Evolutionary conservation across 64 coral and sea anemone genomes (phyloP).

Genomic region (Hydrozoanthus tunicans): DNA sequence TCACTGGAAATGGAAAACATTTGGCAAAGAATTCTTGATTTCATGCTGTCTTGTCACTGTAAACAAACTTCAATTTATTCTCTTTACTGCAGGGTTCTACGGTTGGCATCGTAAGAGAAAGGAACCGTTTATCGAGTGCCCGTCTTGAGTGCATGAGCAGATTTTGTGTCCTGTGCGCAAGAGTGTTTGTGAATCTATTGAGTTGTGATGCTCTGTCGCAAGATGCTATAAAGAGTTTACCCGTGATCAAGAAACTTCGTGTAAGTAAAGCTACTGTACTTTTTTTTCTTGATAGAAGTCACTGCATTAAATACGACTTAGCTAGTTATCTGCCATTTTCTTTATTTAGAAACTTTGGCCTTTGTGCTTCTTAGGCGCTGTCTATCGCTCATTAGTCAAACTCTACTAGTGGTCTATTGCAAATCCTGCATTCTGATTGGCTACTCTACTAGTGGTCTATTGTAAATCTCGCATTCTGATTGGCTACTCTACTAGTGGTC

Average conservation of each 20-base stretch:
- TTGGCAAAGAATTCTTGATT: background rate
- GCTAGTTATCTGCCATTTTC: too few species aligned
- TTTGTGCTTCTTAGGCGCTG: too few species aligned
- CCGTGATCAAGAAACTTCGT: conserved; percentile 25
- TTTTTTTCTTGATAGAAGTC: background rate
- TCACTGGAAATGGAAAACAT: background rate
- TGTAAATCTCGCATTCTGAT: too few species aligned
- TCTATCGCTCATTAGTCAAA: too few species aligned
- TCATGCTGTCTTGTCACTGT: background rate
- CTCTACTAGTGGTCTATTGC: too few species aligned
- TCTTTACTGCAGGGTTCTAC: background rate
- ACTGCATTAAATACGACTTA: too few species aligned
- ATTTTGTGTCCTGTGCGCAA: conserved; percentile 14
- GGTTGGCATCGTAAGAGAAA: conserved; percentile 19
- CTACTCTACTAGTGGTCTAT: too few species aligned
- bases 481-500: too few species aligned
- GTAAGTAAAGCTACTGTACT: conserved; percentile 9
- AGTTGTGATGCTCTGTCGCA: background rate
- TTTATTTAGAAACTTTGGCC: too few species aligned
- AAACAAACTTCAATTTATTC: background rate
- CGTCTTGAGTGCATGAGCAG: conserved; percentile 45
- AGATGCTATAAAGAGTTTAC: background rate
- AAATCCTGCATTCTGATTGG: too few species aligned
- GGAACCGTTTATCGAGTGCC: background rate
- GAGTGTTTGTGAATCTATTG: background rate